These are phyloP conservation scores for Pristionchus maxplancki DNA, from an alignment of 2,888 invertebrate genomes.

Conservation along the genomic window DNA sequence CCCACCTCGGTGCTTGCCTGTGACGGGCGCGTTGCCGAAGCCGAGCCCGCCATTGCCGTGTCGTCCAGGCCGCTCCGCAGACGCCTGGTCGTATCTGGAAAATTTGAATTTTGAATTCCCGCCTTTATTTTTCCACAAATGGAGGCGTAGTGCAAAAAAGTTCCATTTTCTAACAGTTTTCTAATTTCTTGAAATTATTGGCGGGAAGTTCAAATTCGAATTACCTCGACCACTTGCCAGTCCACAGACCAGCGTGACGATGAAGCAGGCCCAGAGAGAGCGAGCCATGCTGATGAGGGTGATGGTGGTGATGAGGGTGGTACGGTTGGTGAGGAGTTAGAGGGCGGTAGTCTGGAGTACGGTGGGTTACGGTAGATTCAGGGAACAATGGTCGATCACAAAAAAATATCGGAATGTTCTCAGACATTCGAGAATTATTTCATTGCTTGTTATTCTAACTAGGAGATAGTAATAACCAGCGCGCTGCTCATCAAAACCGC, in stretches of 20 bases:
- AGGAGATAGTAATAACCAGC: background rate
- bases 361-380: background rate
- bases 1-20: conserved; percentile 7
- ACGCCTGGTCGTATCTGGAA: conserved; percentile 39
- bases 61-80: conserved; percentile 33
- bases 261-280: conserved; percentile 47
- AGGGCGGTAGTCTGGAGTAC: conserved; percentile 32
- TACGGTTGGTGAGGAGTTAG: background rate
- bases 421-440: too few relatives aligned
- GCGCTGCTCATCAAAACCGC: background rate
- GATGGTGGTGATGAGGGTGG: conserved; percentile 30
- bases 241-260: conserved; percentile 49
- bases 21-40: conserved; percentile 36
- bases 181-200: background rate
- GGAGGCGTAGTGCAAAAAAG: background rate
- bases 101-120: background rate
- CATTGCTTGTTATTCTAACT: too few relatives aligned
- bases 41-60: conserved; percentile 9
- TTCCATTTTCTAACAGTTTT: background rate
- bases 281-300: conserved; percentile 29
- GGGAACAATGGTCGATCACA: background rate
- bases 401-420: background rate
- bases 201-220: conserved; percentile 20
- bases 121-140: background rate
- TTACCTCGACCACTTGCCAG: conserved; percentile 47